Evolutionary conservation across 2,113 vertebrate genomes (phyloP).

Genomic region (Toxostoma redivivum): DNA sequence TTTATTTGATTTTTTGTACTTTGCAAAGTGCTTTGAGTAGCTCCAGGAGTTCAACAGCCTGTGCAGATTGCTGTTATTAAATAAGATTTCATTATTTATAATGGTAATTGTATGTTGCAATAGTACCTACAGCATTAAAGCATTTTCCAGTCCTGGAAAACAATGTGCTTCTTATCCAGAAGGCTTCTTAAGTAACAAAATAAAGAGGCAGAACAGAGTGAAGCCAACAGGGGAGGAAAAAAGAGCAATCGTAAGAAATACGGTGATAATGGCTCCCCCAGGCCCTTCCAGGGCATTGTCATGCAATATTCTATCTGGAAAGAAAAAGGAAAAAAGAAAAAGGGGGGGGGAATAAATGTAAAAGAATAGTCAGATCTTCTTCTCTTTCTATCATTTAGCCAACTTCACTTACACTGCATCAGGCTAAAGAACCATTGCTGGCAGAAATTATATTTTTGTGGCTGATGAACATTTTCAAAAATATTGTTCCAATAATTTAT

Average conservation of each 20-base stretch:
- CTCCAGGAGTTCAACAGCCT: not conserved
- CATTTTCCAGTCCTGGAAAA: not conserved
- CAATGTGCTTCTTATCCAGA: not conserved
- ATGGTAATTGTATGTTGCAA: not conserved
- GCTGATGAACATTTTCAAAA: not conserved
- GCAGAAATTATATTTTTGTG: not conserved
- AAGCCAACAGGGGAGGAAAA: not conserved
- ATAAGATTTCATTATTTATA: not conserved
- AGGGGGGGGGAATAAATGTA: too few relatives aligned
- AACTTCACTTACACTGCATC: not conserved
- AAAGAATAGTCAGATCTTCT: not conserved
- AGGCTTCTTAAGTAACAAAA: not conserved
- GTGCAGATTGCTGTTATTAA: not conserved
- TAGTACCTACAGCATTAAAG: not conserved
- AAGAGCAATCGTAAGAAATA: not conserved
- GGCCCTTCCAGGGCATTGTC: not conserved
- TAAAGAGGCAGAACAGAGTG: not conserved
- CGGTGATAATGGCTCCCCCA: not conserved
- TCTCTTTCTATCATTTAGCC: not conserved
- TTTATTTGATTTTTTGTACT: not conserved
- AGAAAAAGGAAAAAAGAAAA: fast-evolving
- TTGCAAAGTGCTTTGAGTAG: not conserved
- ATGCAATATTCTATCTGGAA: not conserved
- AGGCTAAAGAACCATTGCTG: not conserved
- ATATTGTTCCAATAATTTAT: not conserved